phyloP scores from a whole-genome alignment of 35 echinoderm and acorn worm species.

The Anneissia japonica region DNA sequence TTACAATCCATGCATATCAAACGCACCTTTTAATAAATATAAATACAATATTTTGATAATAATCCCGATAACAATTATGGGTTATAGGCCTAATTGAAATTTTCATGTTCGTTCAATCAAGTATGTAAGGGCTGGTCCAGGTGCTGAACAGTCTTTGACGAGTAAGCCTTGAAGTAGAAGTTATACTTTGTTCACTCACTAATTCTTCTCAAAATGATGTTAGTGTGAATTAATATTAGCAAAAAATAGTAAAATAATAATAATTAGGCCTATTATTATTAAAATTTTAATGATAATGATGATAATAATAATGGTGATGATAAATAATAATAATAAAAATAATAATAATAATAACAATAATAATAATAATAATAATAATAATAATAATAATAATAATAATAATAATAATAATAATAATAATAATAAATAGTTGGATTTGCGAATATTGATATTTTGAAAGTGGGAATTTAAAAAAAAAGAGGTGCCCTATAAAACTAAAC shows the following conservation, averaged over 20 bases:
- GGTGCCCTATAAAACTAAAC: not conserved
- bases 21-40: no score
- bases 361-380: constrained; percentile 1
- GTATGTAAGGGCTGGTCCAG: no score
- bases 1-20: no score
- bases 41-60: no score
- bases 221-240: not conserved
- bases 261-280: not conserved
- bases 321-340: not conserved
- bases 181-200: no score
- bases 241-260: not conserved
- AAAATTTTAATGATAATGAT: not conserved
- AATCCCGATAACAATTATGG: no score
- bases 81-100: no score
- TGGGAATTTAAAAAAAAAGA: not conserved
- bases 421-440: not conserved
- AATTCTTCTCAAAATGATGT: no score
- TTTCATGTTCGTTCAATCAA: no score
- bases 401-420: constrained; percentile 3
- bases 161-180: no score
- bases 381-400: not conserved
- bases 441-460: not conserved
- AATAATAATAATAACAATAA: constrained; percentile 1
- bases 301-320: not conserved
- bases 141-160: no score